Conservation (phyloP, 2,797 vertebrate species). For the Acanthornis magna region DNA sequence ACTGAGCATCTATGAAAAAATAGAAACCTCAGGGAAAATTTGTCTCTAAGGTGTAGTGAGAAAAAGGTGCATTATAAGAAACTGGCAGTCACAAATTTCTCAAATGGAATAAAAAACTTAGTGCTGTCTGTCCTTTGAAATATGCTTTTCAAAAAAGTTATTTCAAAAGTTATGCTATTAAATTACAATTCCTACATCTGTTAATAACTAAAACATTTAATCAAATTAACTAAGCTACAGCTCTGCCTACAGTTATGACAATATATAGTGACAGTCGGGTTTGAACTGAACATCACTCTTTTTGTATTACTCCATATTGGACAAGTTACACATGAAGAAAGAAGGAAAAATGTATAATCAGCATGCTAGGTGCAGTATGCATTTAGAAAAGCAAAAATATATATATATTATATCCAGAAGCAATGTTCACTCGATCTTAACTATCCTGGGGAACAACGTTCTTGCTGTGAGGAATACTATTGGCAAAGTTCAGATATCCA, state of each 20-base stretch:
- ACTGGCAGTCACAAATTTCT: not conserved
- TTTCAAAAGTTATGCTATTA: constrained; percentile 25
- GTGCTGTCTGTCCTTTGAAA: not conserved
- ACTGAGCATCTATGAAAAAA: not conserved
- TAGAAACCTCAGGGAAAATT: not conserved
- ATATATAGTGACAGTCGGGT: not conserved
- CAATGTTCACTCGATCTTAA: not conserved
- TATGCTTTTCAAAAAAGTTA: not conserved
- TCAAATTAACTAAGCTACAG: constrained; percentile 52
- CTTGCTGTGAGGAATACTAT: not conserved
- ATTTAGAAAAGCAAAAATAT: constrained; percentile 35
- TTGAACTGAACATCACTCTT: constrained; percentile 40
- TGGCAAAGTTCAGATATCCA: not conserved
- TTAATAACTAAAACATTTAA: constrained; percentile 52
- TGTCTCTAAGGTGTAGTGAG: not conserved
- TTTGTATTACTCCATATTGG: constrained; percentile 5
- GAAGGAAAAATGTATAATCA: constrained; percentile 17
- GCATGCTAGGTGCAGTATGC: constrained; percentile 54
- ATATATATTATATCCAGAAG: not conserved
- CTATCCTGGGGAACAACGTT: not conserved
- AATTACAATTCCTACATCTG: constrained; percentile 21
- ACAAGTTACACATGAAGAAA: constrained; percentile 41
- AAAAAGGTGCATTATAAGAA: not conserved
- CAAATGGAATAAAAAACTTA: not conserved
- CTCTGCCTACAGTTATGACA: constrained; percentile 43